These are phyloP conservation scores for Polydrusus pterygomalis DNA, from an alignment of 2,888 invertebrate genomes.

Conservation along the genomic window DNA sequence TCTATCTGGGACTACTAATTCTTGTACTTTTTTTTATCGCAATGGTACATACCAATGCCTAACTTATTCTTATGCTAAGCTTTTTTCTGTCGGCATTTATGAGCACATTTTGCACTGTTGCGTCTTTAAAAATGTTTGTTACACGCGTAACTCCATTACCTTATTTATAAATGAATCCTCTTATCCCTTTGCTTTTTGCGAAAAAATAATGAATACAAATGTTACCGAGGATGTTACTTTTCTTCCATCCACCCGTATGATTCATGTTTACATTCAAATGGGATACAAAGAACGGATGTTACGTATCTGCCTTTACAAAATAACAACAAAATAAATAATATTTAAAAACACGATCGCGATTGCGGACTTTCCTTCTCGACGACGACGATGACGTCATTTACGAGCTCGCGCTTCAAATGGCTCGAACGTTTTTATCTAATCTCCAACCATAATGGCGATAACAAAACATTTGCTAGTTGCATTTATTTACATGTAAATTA, in stretches of 20 bases:
- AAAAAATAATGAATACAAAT: too few species aligned
- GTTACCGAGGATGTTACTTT: too few species aligned
- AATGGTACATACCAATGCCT: too few species aligned
- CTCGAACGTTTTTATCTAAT: conserved; percentile 20
- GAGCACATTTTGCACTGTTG: too few species aligned
- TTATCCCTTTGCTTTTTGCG: too few species aligned
- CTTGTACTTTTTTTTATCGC: too few species aligned
- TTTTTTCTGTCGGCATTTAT: too few species aligned
- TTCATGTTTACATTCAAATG: not conserved
- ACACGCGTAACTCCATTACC: too few species aligned
- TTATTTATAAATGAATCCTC: too few species aligned
- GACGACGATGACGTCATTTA: conserved; percentile 4
- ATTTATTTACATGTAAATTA: conserved; percentile 21
- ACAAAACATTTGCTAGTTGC: conserved; percentile 18
- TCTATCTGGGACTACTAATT: too few species aligned
- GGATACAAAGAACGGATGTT: conserved; percentile 15
- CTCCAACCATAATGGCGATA: conserved; percentile 9
- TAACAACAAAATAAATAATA: conserved; percentile 15
- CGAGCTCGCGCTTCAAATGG: not conserved
- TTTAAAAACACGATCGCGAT: conserved; percentile 14
- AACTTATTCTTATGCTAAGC: too few species aligned
- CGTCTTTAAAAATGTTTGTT: too few species aligned
- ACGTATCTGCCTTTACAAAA: not conserved
- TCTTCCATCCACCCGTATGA: not conserved
- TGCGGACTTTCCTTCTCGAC: conserved; percentile 14